Base-by-base conservation (phyloP, 2,888 invertebrate species). In the Augochlorella aurata region DNA sequence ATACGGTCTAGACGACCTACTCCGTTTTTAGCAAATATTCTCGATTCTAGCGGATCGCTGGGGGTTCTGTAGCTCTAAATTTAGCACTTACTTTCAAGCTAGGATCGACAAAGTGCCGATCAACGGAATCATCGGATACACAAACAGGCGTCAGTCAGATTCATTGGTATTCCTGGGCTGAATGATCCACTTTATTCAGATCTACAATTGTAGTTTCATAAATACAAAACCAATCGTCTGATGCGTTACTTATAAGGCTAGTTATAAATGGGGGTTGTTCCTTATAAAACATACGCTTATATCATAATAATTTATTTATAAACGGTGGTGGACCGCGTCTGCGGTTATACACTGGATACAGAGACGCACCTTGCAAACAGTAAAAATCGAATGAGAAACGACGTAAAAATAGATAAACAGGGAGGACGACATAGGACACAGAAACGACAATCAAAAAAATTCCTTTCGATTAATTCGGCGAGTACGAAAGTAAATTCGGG, bases 261-360 rank as follows among this genome's bases (percentile, higher is more conserved):
- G 73, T 68, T 81, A 71, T 77, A 77, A 47, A 77, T 69, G 52
- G 68, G 75, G 78, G 29, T 79, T 74, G 38, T 38, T 38, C 38
- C 18, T 74, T 79, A 77, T 73, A 75, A 85, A 84, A 84, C 68
- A 69, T 79, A 83, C 68, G 79, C 70, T 90, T 87, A 87, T 91
- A 91, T 90, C 87, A 88, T 90, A 91, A 91, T 91, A 91, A 91
- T 91, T 91, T 91, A 91, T 91, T 91, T 87, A 91, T 89, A 90
- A 88, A 90, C 89, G 89, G 86, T 85, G 86, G 85, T 86, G 86
- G 86, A 74, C 89, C 89, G 89, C 89, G 68, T 38, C 67, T 76
- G 86, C 89, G 87, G 88, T 85, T 83, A 87, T 90, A 90, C 90
- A 90, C 82, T 88, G 90, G 86, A 89, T 85, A 88, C 73, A 86